A percentile compares a stretch with the other conserved stretches of the same genome.
Conservation (phyloP, 2,113 vertebrate species). For the Brachyhypopomus occidentalis region DNA sequence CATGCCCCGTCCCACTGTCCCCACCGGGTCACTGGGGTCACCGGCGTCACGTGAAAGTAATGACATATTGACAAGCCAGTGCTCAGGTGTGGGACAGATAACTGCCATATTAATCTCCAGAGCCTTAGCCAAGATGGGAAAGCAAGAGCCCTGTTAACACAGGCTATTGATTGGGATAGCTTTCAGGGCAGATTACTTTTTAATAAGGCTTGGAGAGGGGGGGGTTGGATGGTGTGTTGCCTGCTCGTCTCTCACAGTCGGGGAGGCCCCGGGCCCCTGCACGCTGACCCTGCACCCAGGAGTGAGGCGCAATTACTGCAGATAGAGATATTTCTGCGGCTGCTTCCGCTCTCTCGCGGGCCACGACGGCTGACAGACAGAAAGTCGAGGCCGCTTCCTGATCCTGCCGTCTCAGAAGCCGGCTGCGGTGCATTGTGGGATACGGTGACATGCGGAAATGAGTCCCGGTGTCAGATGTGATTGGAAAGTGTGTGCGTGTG, state of each 20-base stretch:
- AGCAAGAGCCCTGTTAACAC: conserved; percentile 55
- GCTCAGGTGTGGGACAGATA: conserved; percentile 40
- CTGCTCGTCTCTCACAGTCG: neutral
- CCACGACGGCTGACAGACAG: conserved; percentile 9
- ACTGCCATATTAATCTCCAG: conserved; percentile 60
- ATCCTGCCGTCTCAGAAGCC: conserved; percentile 11
- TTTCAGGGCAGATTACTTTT: conserved; percentile 62
- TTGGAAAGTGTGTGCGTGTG: neutral
- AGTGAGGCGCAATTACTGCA: conserved; percentile 31
- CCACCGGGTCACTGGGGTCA: neutral
- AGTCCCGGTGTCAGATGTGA: conserved; percentile 3
- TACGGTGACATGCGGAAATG: neutral
- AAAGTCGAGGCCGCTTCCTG: conserved; percentile 6
- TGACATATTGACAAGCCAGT: conserved; percentile 52
- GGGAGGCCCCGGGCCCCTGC: neutral
- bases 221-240: conserved; percentile 3
- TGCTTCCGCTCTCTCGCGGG: neutral
- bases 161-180: conserved; percentile 57
- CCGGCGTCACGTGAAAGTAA: conserved; percentile 49
- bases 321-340: conserved; percentile 27
- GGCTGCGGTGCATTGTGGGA: neutral
- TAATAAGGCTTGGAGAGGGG: conserved; percentile 59
- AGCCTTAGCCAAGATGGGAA: conserved; percentile 52
- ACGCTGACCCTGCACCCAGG: neutral
- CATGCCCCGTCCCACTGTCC: conserved; percentile 42